phyloP scores from a whole-genome alignment of 2,888 invertebrate genomes.

The Iphiclides podalirius region DNA sequence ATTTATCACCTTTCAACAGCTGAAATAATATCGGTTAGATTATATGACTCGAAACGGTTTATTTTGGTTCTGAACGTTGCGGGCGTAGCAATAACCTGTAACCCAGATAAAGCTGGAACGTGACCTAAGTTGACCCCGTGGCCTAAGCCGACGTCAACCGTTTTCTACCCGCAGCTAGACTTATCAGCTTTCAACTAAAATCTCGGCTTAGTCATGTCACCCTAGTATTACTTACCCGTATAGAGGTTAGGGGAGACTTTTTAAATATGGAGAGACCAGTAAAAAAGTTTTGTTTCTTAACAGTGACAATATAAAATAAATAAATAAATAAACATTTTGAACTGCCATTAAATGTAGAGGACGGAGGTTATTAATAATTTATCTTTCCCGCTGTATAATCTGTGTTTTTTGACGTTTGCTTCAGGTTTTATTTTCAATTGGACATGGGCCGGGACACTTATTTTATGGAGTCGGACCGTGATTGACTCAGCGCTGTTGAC shows the following conservation, averaged over 20 bases:
- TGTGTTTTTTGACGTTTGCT: too few relatives aligned
- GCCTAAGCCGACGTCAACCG: slow-evolving; percentile 55
- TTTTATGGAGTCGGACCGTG: slow-evolving; percentile 35
- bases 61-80: slow-evolving; percentile 54
- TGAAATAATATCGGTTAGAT: too few relatives aligned
- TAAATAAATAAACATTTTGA: too few relatives aligned
- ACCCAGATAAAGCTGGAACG: slow-evolving; percentile 60
- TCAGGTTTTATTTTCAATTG: too few relatives aligned
- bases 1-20: too few relatives aligned
- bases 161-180: slow-evolving; percentile 35
- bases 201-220: slow-evolving; percentile 28
- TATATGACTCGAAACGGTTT: slow-evolving; percentile 44
- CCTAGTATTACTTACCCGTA: slow-evolving; percentile 26
- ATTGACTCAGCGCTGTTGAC: slow-evolving; percentile 25
- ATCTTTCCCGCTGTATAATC: too few relatives aligned
- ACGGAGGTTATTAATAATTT: too few relatives aligned
- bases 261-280: too few relatives aligned
- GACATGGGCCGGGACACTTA: slow-evolving; percentile 33
- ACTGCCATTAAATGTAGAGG: too few relatives aligned
- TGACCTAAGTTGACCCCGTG: slow-evolving; percentile 67
- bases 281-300: too few relatives aligned
- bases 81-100: slow-evolving; percentile 57
- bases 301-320: too few relatives aligned
- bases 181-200: slow-evolving; percentile 32
- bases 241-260: too few relatives aligned